Percentiles rank a stretch among this genome's conserved stretches.
Conservation (phyloP, 2,797 vertebrate species). For the Ctenosaura bakeri region DNA sequence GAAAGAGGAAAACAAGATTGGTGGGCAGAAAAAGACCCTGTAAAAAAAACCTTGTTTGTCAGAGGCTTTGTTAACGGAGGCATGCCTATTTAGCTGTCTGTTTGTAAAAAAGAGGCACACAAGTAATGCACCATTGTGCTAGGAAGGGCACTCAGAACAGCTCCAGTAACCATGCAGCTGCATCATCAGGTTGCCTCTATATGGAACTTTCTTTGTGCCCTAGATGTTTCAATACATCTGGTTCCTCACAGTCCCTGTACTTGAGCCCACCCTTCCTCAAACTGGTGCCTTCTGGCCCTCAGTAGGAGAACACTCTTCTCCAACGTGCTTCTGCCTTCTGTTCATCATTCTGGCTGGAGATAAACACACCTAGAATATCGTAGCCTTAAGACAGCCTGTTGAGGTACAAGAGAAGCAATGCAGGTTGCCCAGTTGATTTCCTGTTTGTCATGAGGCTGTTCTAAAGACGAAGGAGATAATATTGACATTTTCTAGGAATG, state of each 20-base stretch:
- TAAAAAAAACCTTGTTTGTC: no score
- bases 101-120: conserved; percentile 39
- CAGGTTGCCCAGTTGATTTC: background rate
- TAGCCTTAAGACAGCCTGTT: background rate
- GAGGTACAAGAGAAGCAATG: background rate
- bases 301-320: background rate
- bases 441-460: background rate
- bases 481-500: background rate
- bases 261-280: background rate
- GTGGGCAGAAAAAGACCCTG: no score
- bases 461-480: background rate
- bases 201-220: background rate
- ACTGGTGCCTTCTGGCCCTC: background rate
- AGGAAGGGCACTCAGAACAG: conserved; percentile 47
- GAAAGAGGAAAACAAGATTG: no score
- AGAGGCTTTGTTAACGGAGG: no score
- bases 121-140: conserved; percentile 68
- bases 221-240: background rate
- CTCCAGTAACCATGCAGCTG: background rate
- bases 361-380: background rate
- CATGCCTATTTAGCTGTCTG: conserved; percentile 2
- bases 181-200: background rate
- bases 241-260: background rate
- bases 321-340: background rate
- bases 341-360: background rate